These are phyloP conservation scores for Furnarius figulus DNA, from an alignment of 2,113 vertebrate species.

Conservation along the genomic window DNA sequence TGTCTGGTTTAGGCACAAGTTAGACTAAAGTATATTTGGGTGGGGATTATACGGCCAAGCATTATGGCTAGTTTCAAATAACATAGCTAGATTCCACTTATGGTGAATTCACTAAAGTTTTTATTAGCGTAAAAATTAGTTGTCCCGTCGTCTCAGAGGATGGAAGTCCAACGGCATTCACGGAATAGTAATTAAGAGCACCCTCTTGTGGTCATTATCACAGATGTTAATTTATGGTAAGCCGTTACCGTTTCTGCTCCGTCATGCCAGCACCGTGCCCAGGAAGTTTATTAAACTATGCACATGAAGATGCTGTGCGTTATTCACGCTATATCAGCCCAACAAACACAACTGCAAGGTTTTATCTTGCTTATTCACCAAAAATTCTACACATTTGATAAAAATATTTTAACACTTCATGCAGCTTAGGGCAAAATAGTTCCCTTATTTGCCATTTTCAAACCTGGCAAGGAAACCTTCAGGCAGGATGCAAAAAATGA, in stretches of 20 bases:
- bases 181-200: neutral
- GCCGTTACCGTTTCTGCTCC: neutral
- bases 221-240: neutral
- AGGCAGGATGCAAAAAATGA: neutral
- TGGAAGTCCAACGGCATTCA: neutral
- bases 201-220: constrained; percentile 34
- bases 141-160: no score
- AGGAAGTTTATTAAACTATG: neutral
- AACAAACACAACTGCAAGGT: neutral
- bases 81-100: neutral
- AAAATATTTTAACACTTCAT: neutral
- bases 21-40: neutral
- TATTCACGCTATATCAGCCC: neutral
- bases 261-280: neutral
- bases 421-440: neutral
- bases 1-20: neutral
- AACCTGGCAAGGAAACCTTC: neutral
- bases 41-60: neutral
- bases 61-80: neutral
- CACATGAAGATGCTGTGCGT: neutral
- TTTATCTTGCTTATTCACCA: neutral
- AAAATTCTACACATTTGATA: neutral
- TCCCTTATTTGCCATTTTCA: neutral
- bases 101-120: neutral
- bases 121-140: neutral